A percentile compares a stretch with the other conserved stretches of the same genome.
These are phyloP conservation scores for Lacerta viridis DNA, from an alignment of 2,797 vertebrate genomes.

Conservation along the genomic window DNA sequence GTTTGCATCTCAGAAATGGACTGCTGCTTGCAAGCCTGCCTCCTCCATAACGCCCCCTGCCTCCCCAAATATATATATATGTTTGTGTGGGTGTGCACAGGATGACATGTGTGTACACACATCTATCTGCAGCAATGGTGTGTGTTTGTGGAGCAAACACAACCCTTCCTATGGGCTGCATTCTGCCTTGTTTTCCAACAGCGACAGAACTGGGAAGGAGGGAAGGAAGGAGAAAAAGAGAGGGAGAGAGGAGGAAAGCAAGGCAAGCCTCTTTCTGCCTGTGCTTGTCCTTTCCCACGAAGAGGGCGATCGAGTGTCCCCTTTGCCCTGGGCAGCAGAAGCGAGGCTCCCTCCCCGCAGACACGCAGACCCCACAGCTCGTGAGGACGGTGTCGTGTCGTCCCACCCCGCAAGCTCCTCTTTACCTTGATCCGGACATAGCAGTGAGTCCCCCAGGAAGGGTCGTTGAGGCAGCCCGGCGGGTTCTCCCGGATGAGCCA, in stretches of 20 bases:
- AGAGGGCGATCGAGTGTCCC: not conserved
- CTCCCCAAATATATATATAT: too few species aligned
- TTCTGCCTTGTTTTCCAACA: not conserved
- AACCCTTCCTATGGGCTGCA: not conserved
- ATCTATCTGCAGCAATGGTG: not conserved
- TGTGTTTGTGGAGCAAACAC: not conserved
- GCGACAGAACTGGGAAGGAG: not conserved
- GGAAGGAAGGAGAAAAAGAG: not conserved
- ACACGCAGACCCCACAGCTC: not conserved
- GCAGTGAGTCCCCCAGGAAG: slow-evolving; percentile 96
- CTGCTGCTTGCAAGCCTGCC: not conserved
- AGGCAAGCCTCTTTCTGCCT: not conserved
- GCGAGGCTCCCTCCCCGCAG: not conserved
- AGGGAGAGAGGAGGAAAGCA: not conserved
- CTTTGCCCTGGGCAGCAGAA: not conserved
- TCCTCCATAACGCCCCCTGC: not conserved
- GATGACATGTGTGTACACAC: not conserved
- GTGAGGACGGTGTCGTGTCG: not conserved
- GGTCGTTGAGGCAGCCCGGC: slow-evolving; percentile 93
- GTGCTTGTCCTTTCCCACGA: not conserved
- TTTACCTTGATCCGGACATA: slow-evolving; percentile 97
- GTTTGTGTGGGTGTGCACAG: not conserved
- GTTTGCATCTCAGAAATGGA: not conserved
- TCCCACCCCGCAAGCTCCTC: slow-evolving; percentile 3
- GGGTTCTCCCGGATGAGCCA: slow-evolving; percentile 88